Evolutionary conservation across 2,888 invertebrate genomes (phyloP).

Genomic region (Stenodema calcarata): DNA sequence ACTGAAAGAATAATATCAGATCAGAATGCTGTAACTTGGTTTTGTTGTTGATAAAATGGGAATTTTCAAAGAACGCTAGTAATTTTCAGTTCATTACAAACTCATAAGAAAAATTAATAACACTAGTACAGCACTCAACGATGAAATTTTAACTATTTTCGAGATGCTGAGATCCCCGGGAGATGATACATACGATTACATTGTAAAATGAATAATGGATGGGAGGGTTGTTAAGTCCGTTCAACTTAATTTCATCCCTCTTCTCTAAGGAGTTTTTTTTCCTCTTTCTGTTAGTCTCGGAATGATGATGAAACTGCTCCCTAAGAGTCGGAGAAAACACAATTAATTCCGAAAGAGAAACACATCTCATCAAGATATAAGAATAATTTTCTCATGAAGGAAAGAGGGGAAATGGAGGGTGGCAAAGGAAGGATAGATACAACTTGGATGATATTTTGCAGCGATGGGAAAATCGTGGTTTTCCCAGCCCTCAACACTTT

Average conservation of each 20-base stretch:
- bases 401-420: not conserved
- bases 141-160: not conserved
- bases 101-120: too few relatives aligned
- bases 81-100: too few relatives aligned
- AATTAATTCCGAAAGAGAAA: slow-evolving; percentile 37
- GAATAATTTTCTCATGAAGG: slow-evolving; percentile 34
- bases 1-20: too few relatives aligned
- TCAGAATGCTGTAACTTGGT: too few relatives aligned
- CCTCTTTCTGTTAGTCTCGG: not conserved
- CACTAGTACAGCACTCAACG: too few relatives aligned
- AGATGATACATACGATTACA: not conserved
- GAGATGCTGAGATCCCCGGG: not conserved
- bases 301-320: slow-evolving; percentile 33
- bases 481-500: not conserved
- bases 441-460: not conserved
- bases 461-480: not conserved
- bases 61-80: too few relatives aligned
- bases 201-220: slow-evolving; percentile 8
- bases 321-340: slow-evolving; percentile 4
- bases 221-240: not conserved
- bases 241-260: slow-evolving; percentile 36
- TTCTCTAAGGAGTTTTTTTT: not conserved
- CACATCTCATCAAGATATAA: slow-evolving; percentile 45
- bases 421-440: not conserved
- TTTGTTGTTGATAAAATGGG: too few relatives aligned